Conservation (phyloP, 2,113 vertebrate species). For the Neogobius melanostomus region DNA sequence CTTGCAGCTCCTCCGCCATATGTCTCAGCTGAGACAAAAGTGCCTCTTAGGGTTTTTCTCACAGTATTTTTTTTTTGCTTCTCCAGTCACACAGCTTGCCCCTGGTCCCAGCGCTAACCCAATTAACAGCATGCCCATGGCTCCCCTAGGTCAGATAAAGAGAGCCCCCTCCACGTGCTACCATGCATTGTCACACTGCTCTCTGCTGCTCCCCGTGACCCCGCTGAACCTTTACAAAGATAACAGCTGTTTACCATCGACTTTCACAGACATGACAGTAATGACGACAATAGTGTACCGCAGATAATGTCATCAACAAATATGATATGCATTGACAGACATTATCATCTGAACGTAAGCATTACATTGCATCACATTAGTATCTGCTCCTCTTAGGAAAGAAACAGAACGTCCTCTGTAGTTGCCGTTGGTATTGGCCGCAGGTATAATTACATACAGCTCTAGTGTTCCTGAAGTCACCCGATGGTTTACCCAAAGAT, state of each 20-base stretch:
- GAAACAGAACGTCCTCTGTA: not conserved
- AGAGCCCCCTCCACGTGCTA: slow-evolving; percentile 39
- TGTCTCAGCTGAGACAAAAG: slow-evolving; percentile 73
- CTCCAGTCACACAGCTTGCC: slow-evolving; percentile 66
- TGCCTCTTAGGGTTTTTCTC: slow-evolving; percentile 69
- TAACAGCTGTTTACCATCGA: slow-evolving; percentile 57
- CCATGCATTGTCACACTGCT: slow-evolving; percentile 60
- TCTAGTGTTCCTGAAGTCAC: slow-evolving; percentile 59
- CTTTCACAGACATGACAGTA: slow-evolving; percentile 45
- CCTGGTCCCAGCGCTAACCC: slow-evolving; percentile 70
- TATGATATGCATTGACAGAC: slow-evolving; percentile 1
- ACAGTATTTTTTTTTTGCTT: slow-evolving; percentile 65
- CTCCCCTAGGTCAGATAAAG: slow-evolving; percentile 79
- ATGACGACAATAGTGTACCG: slow-evolving; percentile 34
- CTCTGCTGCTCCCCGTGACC: slow-evolving; percentile 78
- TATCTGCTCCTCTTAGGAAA: not conserved
- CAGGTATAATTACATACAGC: slow-evolving; percentile 38
- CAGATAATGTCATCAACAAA: slow-evolving; percentile 27
- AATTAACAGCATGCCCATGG: slow-evolving; percentile 70
- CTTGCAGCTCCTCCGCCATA: slow-evolving; percentile 70
- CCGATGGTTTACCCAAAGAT: slow-evolving; percentile 61
- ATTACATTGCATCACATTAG: too few relatives aligned
- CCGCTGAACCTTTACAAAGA: slow-evolving; percentile 59
- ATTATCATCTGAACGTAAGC: slow-evolving; percentile 4
- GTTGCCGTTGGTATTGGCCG: slow-evolving; percentile 4